A percentile compares a stretch with the other conserved stretches of the same genome.
Evolutionary conservation across 1,140 invertebrate species (phyloP).

Genomic region (Leptopilina boulardi): DNA sequence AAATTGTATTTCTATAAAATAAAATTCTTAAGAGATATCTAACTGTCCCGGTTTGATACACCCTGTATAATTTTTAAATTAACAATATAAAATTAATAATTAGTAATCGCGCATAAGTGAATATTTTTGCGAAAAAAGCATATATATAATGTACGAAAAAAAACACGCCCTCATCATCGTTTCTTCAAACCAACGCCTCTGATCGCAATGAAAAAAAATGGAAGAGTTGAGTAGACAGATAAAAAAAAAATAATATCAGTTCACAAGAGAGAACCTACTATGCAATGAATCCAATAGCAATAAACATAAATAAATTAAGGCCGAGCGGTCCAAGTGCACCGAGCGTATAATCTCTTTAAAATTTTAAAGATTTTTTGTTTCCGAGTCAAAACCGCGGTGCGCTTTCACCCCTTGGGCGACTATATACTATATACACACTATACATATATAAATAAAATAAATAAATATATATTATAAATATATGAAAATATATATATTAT

Average conservation of each 20-base stretch:
- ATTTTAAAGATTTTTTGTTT: background rate
- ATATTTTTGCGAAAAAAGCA: background rate
- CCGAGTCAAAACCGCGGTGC: background rate
- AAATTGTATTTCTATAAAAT: too few species aligned
- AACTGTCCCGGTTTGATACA: too few species aligned
- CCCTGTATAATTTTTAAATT: too few species aligned
- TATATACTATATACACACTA: conserved; percentile 56
- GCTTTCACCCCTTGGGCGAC: conserved; percentile 57
- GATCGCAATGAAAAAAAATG: conserved; percentile 32
- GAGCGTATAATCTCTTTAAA: background rate
- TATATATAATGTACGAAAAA: background rate
- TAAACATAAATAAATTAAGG: conserved; percentile 59
- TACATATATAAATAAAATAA: conserved; percentile 64
- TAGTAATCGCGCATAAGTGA: background rate
- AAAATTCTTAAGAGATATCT: too few species aligned
- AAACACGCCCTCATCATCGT: background rate
- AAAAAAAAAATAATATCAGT: conserved; percentile 62
- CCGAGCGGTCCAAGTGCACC: conserved; percentile 21
- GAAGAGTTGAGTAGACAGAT: conserved; percentile 16
- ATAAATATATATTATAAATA: conserved; percentile 50
- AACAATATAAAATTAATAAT: too few species aligned
- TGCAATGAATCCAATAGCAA: conserved; percentile 74
- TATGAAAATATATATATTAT: conserved; percentile 61
- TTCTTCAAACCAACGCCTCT: conserved; percentile 34
- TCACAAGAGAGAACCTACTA: conserved; percentile 62